Conservation (phyloP, 2,113 vertebrate species). For the Cheirogaleus medius region DNA sequence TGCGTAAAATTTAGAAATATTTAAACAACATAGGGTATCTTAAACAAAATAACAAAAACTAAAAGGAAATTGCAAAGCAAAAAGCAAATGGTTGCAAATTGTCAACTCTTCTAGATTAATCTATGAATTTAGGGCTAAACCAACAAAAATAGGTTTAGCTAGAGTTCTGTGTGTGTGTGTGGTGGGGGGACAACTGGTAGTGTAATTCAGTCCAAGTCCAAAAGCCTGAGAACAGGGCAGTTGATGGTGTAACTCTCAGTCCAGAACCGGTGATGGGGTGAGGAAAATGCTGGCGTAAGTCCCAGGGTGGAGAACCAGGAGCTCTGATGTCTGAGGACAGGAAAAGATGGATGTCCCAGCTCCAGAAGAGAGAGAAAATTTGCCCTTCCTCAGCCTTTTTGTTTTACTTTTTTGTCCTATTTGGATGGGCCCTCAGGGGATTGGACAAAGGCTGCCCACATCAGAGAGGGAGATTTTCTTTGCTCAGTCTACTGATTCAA, state of each 20-base stretch:
- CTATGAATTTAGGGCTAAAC: not conserved
- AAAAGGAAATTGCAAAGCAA: not conserved
- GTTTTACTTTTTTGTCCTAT: not conserved
- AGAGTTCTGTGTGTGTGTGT: not conserved
- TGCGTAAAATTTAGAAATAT: not conserved
- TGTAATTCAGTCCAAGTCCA: not conserved
- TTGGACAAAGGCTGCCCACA: not conserved
- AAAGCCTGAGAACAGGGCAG: not conserved
- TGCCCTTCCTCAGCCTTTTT: not conserved
- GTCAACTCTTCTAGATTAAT: not conserved
- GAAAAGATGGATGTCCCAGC: not conserved
- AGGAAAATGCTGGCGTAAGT: not conserved
- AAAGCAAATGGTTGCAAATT: not conserved
- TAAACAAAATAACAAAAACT: not conserved
- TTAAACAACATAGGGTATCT: not conserved
- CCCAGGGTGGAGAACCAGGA: not conserved
- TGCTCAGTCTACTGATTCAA: not conserved
- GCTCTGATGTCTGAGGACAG: not conserved
- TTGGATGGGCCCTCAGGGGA: not conserved
- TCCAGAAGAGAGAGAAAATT: not conserved
- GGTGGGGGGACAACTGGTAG: not conserved
- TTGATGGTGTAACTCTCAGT: not conserved
- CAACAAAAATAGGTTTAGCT: not conserved
- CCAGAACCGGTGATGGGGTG: not conserved
- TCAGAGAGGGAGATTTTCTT: not conserved